phyloP scores from a whole-genome alignment of 2,888 invertebrate genomes.

The Napeogenes inachia region DNA sequence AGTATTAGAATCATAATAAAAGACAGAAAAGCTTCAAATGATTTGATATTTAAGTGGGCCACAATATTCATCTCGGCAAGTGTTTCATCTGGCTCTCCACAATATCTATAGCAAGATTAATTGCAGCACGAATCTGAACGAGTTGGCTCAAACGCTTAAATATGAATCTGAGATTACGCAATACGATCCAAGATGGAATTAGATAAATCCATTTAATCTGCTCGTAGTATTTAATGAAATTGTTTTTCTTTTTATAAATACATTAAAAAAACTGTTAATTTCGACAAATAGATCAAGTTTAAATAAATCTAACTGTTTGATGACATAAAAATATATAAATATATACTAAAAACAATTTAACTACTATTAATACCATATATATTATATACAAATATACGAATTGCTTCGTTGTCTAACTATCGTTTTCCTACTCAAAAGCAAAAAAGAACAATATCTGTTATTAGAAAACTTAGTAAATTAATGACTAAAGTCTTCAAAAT shows the following conservation, averaged over 20 bases:
- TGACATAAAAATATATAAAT: too few relatives aligned
- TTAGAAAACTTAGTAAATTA: not conserved
- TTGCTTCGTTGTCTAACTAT: too few relatives aligned
- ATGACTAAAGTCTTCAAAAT: constrained; percentile 1
- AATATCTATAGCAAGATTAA: constrained; percentile 26
- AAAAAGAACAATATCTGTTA: not conserved
- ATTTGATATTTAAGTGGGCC: not conserved
- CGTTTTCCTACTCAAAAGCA: not conserved
- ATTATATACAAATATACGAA: too few relatives aligned
- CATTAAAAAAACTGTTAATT: too few relatives aligned
- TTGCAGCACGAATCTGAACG: constrained; percentile 14
- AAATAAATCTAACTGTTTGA: too few relatives aligned
- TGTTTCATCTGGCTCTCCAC: constrained; percentile 17
- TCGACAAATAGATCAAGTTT: too few relatives aligned
- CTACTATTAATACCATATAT: too few relatives aligned
- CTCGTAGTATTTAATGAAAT: not conserved
- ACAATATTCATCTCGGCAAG: constrained; percentile 19
- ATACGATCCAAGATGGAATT: constrained; percentile 1
- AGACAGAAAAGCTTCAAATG: too few relatives aligned
- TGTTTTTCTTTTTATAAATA: not conserved
- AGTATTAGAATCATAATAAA: too few relatives aligned
- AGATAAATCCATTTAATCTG: constrained; percentile 2
- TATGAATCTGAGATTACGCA: constrained; percentile 7
- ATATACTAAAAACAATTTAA: too few relatives aligned
- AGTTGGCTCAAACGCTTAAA: constrained; percentile 10